phyloP scores from a whole-genome alignment of 2,888 invertebrate species.

The Mantis religiosa region DNA sequence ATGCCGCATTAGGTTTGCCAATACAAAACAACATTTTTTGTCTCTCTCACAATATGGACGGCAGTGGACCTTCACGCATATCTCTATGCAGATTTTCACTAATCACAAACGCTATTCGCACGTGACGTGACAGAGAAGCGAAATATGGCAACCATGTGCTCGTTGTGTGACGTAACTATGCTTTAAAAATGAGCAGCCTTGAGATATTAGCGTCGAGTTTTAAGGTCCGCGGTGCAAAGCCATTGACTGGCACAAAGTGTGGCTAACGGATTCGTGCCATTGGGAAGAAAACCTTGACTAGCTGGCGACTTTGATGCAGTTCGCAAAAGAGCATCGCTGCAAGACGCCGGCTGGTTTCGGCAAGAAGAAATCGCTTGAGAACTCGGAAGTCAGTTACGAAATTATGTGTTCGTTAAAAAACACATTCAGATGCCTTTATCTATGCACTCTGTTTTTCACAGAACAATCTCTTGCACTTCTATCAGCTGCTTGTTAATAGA shows the following conservation, averaged over 20 bases:
- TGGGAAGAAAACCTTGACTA: not conserved
- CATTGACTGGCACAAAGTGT: not conserved
- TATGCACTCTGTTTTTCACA: no score
- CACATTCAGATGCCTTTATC: no score
- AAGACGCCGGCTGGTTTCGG: no score
- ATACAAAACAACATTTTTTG: not conserved
- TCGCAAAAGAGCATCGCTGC: not conserved
- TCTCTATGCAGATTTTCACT: not conserved
- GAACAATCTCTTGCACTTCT: no score
- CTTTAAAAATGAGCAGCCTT: conserved; percentile 17
- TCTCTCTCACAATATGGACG: not conserved
- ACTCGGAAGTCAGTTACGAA: no score
- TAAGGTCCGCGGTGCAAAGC: not conserved
- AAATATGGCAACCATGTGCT: conserved; percentile 3
- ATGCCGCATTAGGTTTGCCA: not conserved
- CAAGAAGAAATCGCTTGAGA: no score
- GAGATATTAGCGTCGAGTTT: not conserved
- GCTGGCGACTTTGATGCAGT: not conserved
- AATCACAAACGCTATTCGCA: not conserved
- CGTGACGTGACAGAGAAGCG: not conserved
- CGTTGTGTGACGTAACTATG: conserved; percentile 8
- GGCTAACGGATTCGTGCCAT: not conserved
- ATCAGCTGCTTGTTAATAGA: no score
- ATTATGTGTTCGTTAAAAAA: no score
- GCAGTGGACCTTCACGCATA: not conserved